Conservation (phyloP, 2,113 vertebrate genomes). For the Chionomys nivalis region DNA sequence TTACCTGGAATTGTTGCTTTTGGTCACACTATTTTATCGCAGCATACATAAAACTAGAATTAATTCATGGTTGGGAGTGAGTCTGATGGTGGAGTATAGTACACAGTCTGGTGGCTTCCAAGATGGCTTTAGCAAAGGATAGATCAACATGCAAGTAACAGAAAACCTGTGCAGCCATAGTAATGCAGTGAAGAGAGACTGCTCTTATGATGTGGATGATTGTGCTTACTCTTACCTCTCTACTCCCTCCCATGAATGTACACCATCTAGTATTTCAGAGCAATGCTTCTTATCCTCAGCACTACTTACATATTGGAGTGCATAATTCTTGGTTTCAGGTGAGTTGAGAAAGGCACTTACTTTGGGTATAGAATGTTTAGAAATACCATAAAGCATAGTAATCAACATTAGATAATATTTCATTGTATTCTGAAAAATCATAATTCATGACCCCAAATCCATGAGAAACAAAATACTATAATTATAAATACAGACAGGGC, state of each 20-base stretch:
- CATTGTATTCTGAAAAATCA: neutral
- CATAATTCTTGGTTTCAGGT: neutral
- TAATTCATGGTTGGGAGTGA: neutral
- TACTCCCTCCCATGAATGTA: neutral
- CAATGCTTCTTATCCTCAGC: neutral
- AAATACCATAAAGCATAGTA: neutral
- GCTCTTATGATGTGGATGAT: neutral
- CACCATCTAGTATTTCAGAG: neutral
- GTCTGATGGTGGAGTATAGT: neutral
- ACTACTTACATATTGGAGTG: neutral
- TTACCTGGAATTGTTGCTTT: neutral
- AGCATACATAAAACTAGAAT: neutral
- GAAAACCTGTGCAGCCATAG: neutral
- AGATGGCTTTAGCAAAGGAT: neutral
- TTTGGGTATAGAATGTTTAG: neutral
- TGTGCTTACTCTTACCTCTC: neutral
- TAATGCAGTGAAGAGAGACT: neutral
- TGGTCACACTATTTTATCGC: neutral
- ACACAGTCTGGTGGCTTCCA: neutral
- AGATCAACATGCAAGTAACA: neutral
- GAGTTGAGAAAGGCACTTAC: neutral
- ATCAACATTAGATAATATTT: neutral
- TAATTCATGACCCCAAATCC: neutral
- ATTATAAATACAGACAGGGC: neutral
- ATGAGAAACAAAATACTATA: slow-evolving; percentile 17